Evolutionary conservation across 2,888 invertebrate genomes (phyloP).

Genomic region (Scaptomyza caliginosa): DNA sequence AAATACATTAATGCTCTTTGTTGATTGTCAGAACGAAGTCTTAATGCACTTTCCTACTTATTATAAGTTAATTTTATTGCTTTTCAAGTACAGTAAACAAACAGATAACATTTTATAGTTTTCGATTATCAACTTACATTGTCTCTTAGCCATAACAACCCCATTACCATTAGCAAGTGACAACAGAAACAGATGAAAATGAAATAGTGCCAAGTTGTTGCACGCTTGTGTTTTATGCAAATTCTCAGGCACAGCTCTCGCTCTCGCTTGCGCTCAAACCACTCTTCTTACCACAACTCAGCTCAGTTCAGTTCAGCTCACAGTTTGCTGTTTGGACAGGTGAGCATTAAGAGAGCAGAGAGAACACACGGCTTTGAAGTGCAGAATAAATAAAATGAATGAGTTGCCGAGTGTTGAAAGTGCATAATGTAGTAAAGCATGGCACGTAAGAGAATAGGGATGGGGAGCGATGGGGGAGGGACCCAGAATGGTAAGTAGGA

Average conservation of each 20-base stretch:
- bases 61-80: not conserved
- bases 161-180: constrained; percentile 4
- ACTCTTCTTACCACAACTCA: not conserved
- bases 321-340: constrained; percentile 66
- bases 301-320: constrained; percentile 28
- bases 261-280: constrained; percentile 8
- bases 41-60: not conserved
- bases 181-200: constrained; percentile 54
- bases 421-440: constrained; percentile 68
- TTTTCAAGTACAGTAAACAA: not conserved
- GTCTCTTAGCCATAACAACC: constrained; percentile 1
- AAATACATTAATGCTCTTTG: not conserved
- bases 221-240: constrained; percentile 71
- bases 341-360: constrained; percentile 37
- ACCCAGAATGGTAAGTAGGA: not conserved
- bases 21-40: not conserved
- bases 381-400: constrained; percentile 75
- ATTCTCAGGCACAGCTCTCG: constrained; percentile 34
- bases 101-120: not conserved
- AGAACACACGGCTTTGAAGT: constrained; percentile 66
- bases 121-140: not conserved
- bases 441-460: not conserved
- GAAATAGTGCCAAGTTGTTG: constrained; percentile 71
- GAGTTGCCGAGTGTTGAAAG: constrained; percentile 72
- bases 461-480: too few relatives aligned